Evolutionary conservation across 2,888 invertebrate species (phyloP), one percentile per base, ranked within the genome.

Genomic region (Coleophora deauratella): DNA sequence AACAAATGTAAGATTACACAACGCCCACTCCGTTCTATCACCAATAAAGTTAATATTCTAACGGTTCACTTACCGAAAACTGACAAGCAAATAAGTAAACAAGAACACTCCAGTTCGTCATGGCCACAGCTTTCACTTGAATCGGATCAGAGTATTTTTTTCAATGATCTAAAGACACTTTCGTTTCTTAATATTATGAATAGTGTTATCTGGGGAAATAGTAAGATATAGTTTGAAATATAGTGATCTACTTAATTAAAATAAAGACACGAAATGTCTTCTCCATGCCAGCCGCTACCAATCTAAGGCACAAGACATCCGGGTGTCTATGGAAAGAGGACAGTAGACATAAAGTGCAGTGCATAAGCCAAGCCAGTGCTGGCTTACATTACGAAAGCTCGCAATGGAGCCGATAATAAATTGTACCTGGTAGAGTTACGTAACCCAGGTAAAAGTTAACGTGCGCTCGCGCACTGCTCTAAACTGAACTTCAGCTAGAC

Each of bases 371-470:
- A n/a, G n/a, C 28, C 63, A 62, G 58, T 60, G 52, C 62, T 72
- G 68, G 67, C 72, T 71, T 59, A 72, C 56, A 73, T 84, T 82
- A 76, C 82, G 84, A 84, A 82, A 84, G 78, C 75, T 79, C 59
- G 70, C 66, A 67, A 66, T 74, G 70, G 57, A 70, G 72, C 63
- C 74, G 66, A 78, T 79, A 79, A 74, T 80, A 82, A 84, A 81
- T 78, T 75, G 77, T 78, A 65, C 69, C 71, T 73, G 78, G 71
- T 69, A 57, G 52, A 47, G 55, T 84, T 84, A 77, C 75, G 74
- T 73, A 81, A 82, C 56, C 52, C 66, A 67, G 74, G 82, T 84
- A 84, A 84, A 84, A 82, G 82, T 84, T 69, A 73, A 74, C 73
- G 66, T 64, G 74, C 66, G 71, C 71, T 71, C 52, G 64, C 60